A percentile compares a stretch with the other conserved stretches of the same genome.
Evolutionary conservation across 2,797 vertebrate species (phyloP).

Genomic region (Eospalax fontanierii): DNA sequence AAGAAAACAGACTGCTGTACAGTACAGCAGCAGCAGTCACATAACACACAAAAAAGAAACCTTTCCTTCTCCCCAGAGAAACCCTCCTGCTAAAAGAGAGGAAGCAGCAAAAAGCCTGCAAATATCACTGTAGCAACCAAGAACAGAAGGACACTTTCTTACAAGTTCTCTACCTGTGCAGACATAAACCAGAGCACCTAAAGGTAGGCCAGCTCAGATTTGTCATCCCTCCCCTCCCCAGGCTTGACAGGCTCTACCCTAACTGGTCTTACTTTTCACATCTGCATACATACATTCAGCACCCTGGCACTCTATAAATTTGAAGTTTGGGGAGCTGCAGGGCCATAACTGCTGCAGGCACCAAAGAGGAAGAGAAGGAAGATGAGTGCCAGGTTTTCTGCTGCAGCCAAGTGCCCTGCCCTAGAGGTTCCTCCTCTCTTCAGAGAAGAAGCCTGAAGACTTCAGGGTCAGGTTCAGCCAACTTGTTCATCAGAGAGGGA

Average conservation of each 20-base stretch:
- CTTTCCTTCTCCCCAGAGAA: neutral
- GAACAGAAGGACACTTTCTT: neutral
- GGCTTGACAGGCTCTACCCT: neutral
- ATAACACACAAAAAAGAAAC: neutral
- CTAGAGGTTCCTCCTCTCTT: neutral
- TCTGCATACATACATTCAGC: neutral
- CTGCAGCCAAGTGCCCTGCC: neutral
- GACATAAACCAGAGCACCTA: neutral
- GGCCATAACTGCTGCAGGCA: neutral
- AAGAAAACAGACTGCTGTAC: neutral
- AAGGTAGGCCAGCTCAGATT: neutral
- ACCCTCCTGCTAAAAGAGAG: neutral
- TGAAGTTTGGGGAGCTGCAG: neutral
- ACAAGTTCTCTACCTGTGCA: neutral
- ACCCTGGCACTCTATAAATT: neutral
- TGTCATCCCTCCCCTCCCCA: neutral
- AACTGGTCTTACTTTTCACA: neutral
- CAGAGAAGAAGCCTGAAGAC: too few relatives aligned
- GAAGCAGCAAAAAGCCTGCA: neutral
- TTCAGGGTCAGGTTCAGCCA: neutral
- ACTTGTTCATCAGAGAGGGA: neutral
- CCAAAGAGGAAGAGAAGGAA: neutral
- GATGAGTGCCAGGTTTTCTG: neutral
- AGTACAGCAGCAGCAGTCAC: neutral
- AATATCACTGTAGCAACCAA: neutral